Evolutionary conservation across 2,888 invertebrate genomes (phyloP).

Genomic region (Phania funesta): DNA sequence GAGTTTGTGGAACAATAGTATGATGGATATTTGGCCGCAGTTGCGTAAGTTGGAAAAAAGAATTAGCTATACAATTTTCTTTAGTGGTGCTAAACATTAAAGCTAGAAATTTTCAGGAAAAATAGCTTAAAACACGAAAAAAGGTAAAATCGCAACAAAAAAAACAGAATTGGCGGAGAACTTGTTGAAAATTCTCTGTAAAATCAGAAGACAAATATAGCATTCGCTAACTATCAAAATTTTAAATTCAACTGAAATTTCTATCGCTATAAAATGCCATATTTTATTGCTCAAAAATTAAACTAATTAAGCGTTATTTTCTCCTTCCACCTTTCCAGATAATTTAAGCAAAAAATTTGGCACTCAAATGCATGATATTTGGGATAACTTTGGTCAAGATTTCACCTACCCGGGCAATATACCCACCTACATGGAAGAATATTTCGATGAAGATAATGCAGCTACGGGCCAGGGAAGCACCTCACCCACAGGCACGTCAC

Average conservation of each 20-base stretch:
- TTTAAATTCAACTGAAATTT: no score
- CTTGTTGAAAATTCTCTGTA: no score
- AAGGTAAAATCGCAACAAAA: no score
- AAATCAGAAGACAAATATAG: no score
- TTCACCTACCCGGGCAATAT: conserved; percentile 86
- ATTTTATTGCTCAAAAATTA: no score
- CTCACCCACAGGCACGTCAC: conserved; percentile 30
- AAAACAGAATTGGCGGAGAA: no score
- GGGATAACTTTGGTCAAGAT: conserved; percentile 86
- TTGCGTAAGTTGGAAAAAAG: conserved; percentile 83
- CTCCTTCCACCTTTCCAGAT: conserved; percentile 80
- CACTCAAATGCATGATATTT: conserved; percentile 85
- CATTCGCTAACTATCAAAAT: no score
- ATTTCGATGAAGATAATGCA: conserved; percentile 83
- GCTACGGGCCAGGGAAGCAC: conserved; percentile 63
- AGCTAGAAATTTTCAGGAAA: no score
- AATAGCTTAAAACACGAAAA: no score
- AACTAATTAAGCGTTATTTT: background rate
- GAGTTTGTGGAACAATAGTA: conserved; percentile 89
- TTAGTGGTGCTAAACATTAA: no score
- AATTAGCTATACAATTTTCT: no score
- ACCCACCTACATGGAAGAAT: conserved; percentile 87
- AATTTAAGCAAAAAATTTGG: conserved; percentile 88
- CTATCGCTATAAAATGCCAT: no score
- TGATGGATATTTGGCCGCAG: conserved; percentile 91